Evolutionary conservation across 2,797 vertebrate species (phyloP), one percentile per base, ranked within the genome.

Genomic region (Rhynchonycteris naso): DNA sequence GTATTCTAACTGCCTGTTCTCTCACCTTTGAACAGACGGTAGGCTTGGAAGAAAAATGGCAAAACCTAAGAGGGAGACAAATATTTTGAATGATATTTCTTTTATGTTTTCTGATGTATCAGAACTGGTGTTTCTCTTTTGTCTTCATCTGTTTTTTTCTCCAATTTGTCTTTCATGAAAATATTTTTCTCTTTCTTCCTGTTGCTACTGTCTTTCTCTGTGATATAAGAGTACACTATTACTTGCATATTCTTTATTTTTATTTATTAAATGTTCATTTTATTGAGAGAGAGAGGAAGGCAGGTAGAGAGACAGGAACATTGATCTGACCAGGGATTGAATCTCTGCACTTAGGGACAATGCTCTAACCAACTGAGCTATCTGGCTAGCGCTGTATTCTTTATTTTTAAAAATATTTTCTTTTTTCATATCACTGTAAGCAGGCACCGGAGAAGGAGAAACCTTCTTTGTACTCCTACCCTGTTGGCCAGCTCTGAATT

Each of bases 61-160:
- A 93, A 75, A 72, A 81, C 28, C 16, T 52, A 80, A 85, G 66
- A 71, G 33, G 6, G 26, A 86, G 66, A 54, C 43, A 69, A 5
- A 93, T 91, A 68, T 65, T 81, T 85, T 93, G 54, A 96, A 30
- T 75, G 16, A 3, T 65, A 61, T 28, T 90, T 94, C 28, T 92
- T 92, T 80, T 96, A 22, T 94, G 19, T 94, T 94, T 95, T 75
- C 43, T 4, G n/a, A 9, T 61, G 14, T 12, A 35, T 86, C 33
- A 82, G 30, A 84, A 47, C 35, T 69, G 18, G 22, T 83, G 13
- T 81, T 95, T 94, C 35, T 91, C 16, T 78, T 93, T 88, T 54
- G 38, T 83, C 69, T 89, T 90, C 26, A 76, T 90, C 59, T 81
- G 2, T 93, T 84, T 82, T 76, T 65, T 71, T 26, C 38, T 76